A percentile compares a stretch with the other conserved stretches of the same genome.
Conservation (phyloP, 2,888 invertebrate genomes). For the Parasteatoda lunata region DNA sequence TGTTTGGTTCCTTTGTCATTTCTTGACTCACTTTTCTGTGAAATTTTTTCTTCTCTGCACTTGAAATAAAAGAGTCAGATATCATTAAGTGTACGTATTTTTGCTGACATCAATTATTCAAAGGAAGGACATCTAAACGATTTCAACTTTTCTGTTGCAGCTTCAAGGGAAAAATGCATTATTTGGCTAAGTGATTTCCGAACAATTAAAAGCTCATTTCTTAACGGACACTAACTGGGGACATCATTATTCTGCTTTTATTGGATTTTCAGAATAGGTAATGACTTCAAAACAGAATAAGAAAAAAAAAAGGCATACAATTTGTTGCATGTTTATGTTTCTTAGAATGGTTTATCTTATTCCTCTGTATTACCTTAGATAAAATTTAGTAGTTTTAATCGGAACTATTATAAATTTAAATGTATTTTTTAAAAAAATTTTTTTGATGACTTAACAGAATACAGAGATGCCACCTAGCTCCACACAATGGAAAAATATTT, state of each 20-base stretch:
- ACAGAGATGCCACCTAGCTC: too few species aligned
- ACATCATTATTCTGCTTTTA: conserved; percentile 18
- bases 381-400: too few species aligned
- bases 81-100: not conserved
- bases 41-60: not conserved
- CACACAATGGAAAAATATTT: too few species aligned
- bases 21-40: not conserved
- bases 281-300: not conserved
- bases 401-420: too few species aligned
- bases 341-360: too few species aligned
- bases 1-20: not conserved
- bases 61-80: not conserved
- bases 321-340: too few species aligned
- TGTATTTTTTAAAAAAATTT: too few species aligned
- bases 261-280: not conserved
- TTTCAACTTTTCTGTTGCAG: conserved; percentile 27
- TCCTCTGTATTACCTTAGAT: too few species aligned
- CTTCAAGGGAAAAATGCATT: not conserved
- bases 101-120: not conserved
- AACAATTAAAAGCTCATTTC: conserved; percentile 63
- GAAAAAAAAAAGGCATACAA: not conserved
- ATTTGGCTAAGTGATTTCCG: conserved; percentile 59
- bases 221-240: conserved; percentile 7
- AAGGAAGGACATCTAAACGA: conserved; percentile 2
- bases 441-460: too few species aligned